Evolutionary conservation across 1,140 invertebrate species (phyloP), one percentile per base, ranked within the genome.

Genomic region (Drosophila baimaii): DNA sequence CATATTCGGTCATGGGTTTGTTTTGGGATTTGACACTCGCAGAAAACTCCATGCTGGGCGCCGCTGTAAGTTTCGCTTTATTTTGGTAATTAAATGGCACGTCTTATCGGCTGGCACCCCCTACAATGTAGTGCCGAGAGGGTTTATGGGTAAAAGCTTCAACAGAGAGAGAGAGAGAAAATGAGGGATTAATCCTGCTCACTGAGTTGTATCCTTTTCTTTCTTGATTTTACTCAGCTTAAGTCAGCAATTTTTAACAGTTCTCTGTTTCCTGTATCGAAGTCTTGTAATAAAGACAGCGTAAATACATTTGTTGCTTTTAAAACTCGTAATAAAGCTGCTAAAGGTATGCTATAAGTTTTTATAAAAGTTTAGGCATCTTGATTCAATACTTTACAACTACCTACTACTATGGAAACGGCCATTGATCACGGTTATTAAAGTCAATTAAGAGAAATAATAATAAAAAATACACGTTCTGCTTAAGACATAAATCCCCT

Each of bases 11-110:
- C 79, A 82, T 70, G 70, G 82, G 63, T 83, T 72, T 62, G 74
- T 73, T 77, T 88, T 88, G 57, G 81, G 83, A 83, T 83, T 88
- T 66, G 79, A 86, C 84, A 89, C 84, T 86, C 76, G 80, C 84
- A 88, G 59, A 86, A 86, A 86, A 70, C 41, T 47, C 35, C 74
- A 77, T 46, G 75, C 74, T 83, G 71, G 29, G 77, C 68, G 61
- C 75, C 63, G 25, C 65, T 64, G 57, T 70, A 49, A 49, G 47
- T 54, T 80, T 21, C 46, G 43, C 33, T 76, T 71, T 57, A 55
- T 55, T 69, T 69, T 31, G 65, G 65, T 70, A 71, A 69, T 63
- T 58, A 74, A 66, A 51, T 69, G 21, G 46, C 23, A 19, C 6
- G 31, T 69, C 61, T 69, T 69, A 69, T 69, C 65, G 61, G 27